A percentile compares a stretch with the other conserved stretches of the same genome.
Evolutionary conservation across 2,888 invertebrate genomes (phyloP).

Genomic region (Stenotaenia linearis): DNA sequence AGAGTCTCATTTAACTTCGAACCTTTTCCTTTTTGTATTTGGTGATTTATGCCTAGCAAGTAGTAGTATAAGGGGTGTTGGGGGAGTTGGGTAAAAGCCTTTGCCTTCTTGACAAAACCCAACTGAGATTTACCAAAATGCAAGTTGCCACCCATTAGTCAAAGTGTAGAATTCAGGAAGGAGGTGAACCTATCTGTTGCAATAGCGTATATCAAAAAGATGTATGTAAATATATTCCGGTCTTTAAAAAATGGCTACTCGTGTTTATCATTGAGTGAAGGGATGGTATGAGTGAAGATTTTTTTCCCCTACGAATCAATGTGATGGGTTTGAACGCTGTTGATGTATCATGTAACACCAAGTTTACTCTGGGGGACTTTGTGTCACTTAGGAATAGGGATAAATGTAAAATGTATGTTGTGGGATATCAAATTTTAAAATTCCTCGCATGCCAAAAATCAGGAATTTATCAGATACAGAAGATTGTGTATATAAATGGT

Average conservation of each 20-base stretch:
- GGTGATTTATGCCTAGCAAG: not conserved
- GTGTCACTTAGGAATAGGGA: not conserved
- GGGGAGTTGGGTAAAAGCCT: not conserved
- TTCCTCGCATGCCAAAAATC: not conserved
- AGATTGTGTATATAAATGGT: too few relatives aligned
- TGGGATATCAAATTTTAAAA: not conserved
- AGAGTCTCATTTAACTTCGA: not conserved
- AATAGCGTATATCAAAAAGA: not conserved
- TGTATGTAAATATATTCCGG: not conserved
- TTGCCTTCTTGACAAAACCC: not conserved
- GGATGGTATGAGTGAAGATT: not conserved
- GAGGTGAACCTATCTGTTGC: not conserved
- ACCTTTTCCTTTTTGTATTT: not conserved
- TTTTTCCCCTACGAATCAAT: not conserved
- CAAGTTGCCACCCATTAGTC: not conserved
- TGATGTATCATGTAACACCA: not conserved
- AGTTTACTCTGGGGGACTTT: too few relatives aligned
- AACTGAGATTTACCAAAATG: not conserved
- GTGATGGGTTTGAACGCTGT: not conserved
- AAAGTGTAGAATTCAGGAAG: not conserved
- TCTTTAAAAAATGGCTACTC: not conserved
- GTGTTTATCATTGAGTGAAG: not conserved
- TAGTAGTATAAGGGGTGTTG: not conserved
- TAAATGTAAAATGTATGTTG: not conserved
- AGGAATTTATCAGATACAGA: too few relatives aligned